A percentile compares a stretch with the other conserved stretches of the same genome.
phyloP scores from a whole-genome alignment of 2,797 vertebrate genomes.

The Pseudotriccus pelzelni region DNA sequence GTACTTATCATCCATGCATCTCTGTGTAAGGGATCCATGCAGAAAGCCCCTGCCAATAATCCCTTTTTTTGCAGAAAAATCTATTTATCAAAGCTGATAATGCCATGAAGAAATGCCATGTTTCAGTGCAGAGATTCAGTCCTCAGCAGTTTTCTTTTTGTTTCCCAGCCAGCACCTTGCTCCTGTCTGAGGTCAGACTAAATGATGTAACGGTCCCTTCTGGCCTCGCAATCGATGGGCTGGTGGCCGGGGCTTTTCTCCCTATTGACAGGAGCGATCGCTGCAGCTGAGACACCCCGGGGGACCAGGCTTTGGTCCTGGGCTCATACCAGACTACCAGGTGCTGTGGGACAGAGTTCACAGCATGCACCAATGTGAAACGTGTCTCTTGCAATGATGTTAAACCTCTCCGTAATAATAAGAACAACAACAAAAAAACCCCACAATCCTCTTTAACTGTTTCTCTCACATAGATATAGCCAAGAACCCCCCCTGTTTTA shows the following conservation, averaged over 20 bases:
- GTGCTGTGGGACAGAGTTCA: not conserved
- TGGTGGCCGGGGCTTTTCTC: not conserved
- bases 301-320: not conserved
- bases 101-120: not conserved
- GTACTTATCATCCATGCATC: fast-evolving
- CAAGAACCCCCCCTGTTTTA: not conserved
- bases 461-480: not conserved
- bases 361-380: not conserved
- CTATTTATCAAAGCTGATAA: not conserved
- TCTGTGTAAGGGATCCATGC: not conserved
- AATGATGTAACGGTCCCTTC: conserved; percentile 11
- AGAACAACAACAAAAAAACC: not conserved
- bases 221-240: not conserved
- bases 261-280: not conserved
- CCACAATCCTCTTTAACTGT: not conserved
- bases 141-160: not conserved
- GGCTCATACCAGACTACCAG: not conserved
- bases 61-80: not conserved
- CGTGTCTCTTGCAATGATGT: not conserved
- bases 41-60: not conserved
- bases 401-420: not conserved
- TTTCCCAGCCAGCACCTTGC: not conserved
- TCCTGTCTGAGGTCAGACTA: conserved; percentile 9
- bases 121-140: not conserved
- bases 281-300: conserved; percentile 27